These are phyloP conservation scores for Leptarthrus brevirostris DNA, from an alignment of 2,888 invertebrate species.

Conservation along the genomic window DNA sequence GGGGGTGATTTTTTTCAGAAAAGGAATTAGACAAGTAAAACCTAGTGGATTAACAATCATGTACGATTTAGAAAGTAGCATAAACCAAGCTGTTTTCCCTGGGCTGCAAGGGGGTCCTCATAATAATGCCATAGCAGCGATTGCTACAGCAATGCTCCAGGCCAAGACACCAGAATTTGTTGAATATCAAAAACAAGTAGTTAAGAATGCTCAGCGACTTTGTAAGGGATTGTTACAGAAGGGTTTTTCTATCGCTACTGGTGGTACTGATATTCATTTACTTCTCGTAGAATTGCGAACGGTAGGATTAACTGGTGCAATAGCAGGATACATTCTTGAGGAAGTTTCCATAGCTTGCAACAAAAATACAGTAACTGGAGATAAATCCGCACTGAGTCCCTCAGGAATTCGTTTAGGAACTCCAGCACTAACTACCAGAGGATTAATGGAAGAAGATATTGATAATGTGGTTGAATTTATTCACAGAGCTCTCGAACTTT, in stretches of 20 bases:
- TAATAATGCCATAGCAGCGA: conserved; percentile 94
- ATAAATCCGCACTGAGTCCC: conserved; percentile 94
- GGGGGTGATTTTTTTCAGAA: conserved; percentile 92
- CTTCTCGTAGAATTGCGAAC: conserved; percentile 86
- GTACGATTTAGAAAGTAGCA: conserved; percentile 89
- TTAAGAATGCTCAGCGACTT: conserved; percentile 82
- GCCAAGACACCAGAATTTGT: conserved; percentile 83
- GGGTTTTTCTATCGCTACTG: conserved; percentile 85
- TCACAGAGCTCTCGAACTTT: conserved; percentile 81
- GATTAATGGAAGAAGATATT: conserved; percentile 86
- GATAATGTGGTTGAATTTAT: conserved; percentile 87
- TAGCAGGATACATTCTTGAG: conserved; percentile 90
- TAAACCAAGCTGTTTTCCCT: conserved; percentile 78
- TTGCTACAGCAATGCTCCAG: conserved; percentile 95
- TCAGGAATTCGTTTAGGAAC: conserved; percentile 95
- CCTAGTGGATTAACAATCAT: conserved; percentile 85
- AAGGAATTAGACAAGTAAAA: conserved; percentile 82
- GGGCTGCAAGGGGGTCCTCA: conserved; percentile 97
- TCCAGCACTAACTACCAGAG: conserved; percentile 94
- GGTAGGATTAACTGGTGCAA: conserved; percentile 82
- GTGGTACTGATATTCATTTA: conserved; percentile 95
- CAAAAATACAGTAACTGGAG: conserved; percentile 97
- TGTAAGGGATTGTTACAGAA: conserved; percentile 74
- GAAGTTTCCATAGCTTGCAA: conserved; percentile 93
- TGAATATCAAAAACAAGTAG: conserved; percentile 86